Evolutionary conservation across 2,797 vertebrate species (phyloP).

Genomic region (Peromyscus attwateri): DNA sequence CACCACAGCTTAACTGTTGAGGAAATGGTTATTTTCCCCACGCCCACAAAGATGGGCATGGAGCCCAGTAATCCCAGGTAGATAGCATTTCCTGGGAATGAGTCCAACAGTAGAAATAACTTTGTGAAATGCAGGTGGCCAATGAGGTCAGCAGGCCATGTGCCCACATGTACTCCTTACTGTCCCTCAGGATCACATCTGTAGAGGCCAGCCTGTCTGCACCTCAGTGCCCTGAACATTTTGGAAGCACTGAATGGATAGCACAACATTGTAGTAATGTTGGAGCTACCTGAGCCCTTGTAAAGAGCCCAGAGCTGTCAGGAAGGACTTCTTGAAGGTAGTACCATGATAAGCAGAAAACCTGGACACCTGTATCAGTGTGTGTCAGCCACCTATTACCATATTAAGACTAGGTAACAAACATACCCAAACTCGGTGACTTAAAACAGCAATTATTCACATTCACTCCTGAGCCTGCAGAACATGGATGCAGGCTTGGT

Average conservation of each 20-base stretch:
- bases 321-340: slow-evolving; percentile 17
- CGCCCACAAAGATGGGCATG: background rate
- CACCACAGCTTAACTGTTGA: background rate
- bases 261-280: background rate
- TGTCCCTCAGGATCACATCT: background rate
- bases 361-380: background rate
- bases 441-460: background rate
- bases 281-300: background rate
- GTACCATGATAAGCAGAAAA: background rate
- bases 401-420: background rate
- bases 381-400: background rate
- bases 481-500: background rate
- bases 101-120: slow-evolving; percentile 8
- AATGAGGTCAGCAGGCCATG: background rate
- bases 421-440: background rate
- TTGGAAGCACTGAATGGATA: background rate
- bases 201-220: background rate
- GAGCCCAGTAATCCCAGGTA: background rate
- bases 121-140: background rate
- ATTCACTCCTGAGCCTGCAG: background rate
- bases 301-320: background rate
- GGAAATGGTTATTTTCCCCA: background rate
- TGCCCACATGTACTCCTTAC: background rate
- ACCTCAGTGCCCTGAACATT: background rate
- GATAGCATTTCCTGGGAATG: slow-evolving; percentile 37